phyloP scores from a whole-genome alignment of 2,888 invertebrate genomes.

The Thelaira solivaga region DNA sequence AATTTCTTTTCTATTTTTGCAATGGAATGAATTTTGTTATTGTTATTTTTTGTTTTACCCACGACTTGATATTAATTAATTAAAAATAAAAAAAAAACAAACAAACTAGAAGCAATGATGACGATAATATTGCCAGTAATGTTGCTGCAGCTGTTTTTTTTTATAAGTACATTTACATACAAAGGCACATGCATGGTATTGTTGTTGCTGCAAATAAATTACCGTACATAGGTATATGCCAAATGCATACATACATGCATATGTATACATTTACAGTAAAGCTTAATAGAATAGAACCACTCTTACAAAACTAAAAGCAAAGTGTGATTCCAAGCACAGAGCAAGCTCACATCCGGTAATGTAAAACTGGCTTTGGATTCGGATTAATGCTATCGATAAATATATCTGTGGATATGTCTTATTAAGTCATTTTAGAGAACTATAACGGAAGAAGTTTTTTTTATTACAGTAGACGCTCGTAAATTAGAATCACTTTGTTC shows the following conservation, averaged over 20 bases:
- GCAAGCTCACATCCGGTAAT: too few relatives aligned
- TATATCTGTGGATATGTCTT: too few relatives aligned
- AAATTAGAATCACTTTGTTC: too few relatives aligned
- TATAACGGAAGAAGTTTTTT: too few relatives aligned
- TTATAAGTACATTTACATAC: background rate
- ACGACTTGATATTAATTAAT: constrained; percentile 49
- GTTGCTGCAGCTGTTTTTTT: constrained; percentile 56
- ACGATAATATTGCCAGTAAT: constrained; percentile 28
- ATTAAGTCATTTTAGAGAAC: too few relatives aligned
- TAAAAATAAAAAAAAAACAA: constrained; percentile 5
- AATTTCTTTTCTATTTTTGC: background rate
- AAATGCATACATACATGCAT: background rate
- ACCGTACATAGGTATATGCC: background rate
- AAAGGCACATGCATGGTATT: background rate
- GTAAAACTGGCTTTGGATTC: too few relatives aligned
- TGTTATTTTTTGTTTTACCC: constrained; percentile 14
- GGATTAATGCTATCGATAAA: too few relatives aligned
- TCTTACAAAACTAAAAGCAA: too few relatives aligned
- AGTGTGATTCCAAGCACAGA: too few relatives aligned
- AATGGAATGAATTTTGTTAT: constrained; percentile 9
- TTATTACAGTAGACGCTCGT: too few relatives aligned
- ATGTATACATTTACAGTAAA: background rate
- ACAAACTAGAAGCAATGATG: constrained; percentile 39
- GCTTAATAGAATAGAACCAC: too few relatives aligned
- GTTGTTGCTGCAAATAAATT: constrained; percentile 39